These are phyloP conservation scores for Kradibia gibbosae DNA, from an alignment of 1,140 invertebrate species.

Conservation along the genomic window DNA sequence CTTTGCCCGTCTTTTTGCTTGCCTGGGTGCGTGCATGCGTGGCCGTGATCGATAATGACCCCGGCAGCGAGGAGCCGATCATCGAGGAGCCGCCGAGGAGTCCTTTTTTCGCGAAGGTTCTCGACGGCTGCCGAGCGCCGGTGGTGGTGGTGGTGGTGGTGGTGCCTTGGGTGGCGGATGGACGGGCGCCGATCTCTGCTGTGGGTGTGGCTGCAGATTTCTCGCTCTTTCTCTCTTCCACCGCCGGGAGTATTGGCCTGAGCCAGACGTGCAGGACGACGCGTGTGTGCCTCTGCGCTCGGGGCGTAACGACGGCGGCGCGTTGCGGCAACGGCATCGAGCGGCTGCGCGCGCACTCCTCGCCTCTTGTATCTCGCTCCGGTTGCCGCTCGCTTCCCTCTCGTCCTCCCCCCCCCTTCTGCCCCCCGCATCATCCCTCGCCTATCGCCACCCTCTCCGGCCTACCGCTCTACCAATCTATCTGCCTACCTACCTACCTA, in stretches of 20 bases:
- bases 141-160: background rate
- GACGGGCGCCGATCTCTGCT: no score
- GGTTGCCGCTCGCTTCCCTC: conserved; percentile 23
- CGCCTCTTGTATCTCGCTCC: conserved; percentile 23
- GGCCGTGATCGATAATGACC: no score
- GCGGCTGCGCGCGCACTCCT: conserved; percentile 66
- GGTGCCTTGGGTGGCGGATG: no score
- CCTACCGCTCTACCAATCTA: no score
- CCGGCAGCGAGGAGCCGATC: background rate
- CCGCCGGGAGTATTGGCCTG: background rate
- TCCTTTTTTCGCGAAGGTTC: no score
- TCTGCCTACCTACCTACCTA: no score
- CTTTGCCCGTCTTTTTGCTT: no score
- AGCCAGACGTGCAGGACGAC: background rate
- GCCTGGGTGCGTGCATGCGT: no score
- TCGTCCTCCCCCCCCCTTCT: conserved; percentile 44
- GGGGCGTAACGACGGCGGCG: background rate
- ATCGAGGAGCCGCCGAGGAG: background rate
- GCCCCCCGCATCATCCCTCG: background rate
- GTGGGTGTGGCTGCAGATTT: no score
- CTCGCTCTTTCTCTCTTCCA: background rate
- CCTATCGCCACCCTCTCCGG: background rate
- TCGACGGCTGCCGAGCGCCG: background rate
- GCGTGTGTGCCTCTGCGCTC: background rate
- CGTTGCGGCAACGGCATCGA: conserved; percentile 63